These are phyloP conservation scores for Acanthurus lineatus DNA, from an alignment of 2,797 vertebrate species.

Conservation along the genomic window DNA sequence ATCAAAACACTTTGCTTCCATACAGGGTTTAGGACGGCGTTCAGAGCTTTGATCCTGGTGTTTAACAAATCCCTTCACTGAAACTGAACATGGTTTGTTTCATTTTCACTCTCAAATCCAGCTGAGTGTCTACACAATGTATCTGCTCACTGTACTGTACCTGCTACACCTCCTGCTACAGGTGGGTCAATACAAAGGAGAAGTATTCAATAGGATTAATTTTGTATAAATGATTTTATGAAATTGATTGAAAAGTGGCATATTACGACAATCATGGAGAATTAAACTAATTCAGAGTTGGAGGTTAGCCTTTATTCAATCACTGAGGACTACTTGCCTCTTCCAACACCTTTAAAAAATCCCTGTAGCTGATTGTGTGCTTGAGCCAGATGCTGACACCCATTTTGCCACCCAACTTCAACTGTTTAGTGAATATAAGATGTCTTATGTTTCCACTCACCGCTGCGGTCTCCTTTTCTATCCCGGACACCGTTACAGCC, in stretches of 20 bases:
- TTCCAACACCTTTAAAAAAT: not conserved
- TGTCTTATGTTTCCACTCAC: conserved; percentile 83
- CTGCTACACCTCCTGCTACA: conserved; percentile 29
- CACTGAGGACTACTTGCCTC: not conserved
- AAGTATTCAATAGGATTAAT: no score
- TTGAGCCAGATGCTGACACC: not conserved
- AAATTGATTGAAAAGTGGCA: no score
- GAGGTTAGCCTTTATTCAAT: no score
- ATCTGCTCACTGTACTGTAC: not conserved
- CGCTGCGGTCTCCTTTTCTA: conserved; percentile 96
- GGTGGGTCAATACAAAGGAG: not conserved
- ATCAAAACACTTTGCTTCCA: conserved; percentile 27
- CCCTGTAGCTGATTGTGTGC: not conserved
- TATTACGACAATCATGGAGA: no score
- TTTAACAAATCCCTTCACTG: conserved; percentile 16
- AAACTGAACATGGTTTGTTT: conserved; percentile 6
- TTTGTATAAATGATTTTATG: not conserved
- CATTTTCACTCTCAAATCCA: conserved; percentile 19
- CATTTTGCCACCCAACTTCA: not conserved
- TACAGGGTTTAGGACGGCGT: conserved; percentile 10
- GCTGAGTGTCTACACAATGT: conserved; percentile 2
- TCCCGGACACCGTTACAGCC: conserved; percentile 95
- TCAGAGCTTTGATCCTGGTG: conserved; percentile 41
- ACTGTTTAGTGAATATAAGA: not conserved
- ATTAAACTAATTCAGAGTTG: no score